A percentile compares a stretch with the other conserved stretches of the same genome.
Conservation (phyloP, 2,888 invertebrate genomes). For the Leucophora obtusa region DNA sequence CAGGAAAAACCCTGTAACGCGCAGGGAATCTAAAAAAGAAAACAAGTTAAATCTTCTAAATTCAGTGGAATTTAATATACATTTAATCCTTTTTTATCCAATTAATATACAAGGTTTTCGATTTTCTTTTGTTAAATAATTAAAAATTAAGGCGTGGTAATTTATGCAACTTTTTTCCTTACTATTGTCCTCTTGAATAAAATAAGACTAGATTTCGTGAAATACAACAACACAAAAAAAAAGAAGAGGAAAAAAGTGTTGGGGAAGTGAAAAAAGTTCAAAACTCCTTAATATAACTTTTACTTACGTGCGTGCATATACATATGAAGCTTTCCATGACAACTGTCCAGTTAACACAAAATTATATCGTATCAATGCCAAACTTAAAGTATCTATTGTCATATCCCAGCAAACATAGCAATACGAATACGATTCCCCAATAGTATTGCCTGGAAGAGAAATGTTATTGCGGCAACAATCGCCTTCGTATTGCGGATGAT, state of each 20-base stretch:
- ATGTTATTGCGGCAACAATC: too few relatives aligned
- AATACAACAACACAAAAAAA: constrained; percentile 38
- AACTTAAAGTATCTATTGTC: too few relatives aligned
- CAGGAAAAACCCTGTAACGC: constrained; percentile 59
- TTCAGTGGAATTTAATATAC: not conserved
- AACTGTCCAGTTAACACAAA: too few relatives aligned
- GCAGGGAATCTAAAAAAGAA: constrained; percentile 34
- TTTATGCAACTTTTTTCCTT: constrained; percentile 73
- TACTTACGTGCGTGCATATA: constrained; percentile 40
- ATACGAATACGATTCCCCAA: too few relatives aligned
- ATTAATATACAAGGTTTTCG: too few relatives aligned
- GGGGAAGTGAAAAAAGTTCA: constrained; percentile 33
- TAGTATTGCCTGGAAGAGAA: too few relatives aligned
- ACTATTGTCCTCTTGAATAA: constrained; percentile 47
- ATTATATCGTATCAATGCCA: too few relatives aligned
- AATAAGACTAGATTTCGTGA: constrained; percentile 43
- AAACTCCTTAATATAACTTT: constrained; percentile 61
- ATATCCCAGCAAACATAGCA: too few relatives aligned
- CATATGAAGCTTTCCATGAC: too few relatives aligned
- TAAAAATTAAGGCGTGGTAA: constrained; percentile 77
- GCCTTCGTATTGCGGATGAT: too few relatives aligned
- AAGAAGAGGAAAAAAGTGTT: constrained; percentile 45
- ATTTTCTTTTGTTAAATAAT: constrained; percentile 40
- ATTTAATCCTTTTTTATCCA: too few relatives aligned
- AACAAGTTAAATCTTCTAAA: constrained; percentile 33